Conservation (phyloP, 2,113 vertebrate genomes). For the Abramis brama region DNA sequence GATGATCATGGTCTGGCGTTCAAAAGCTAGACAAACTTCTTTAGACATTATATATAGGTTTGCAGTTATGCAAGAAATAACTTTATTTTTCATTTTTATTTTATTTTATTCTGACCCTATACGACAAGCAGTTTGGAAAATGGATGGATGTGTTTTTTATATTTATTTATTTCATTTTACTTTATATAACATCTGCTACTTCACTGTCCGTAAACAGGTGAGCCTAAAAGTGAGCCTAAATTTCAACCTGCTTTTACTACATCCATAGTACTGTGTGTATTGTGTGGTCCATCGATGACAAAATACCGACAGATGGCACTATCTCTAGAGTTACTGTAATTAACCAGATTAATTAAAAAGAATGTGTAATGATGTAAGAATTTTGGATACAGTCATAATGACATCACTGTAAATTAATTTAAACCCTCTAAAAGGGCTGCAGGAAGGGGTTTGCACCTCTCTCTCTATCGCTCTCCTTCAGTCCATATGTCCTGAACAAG, state of each 20-base stretch:
- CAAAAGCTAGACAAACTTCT: background rate
- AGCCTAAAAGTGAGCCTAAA: background rate
- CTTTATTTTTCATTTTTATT: background rate
- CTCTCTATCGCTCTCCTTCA: slow-evolving; percentile 38
- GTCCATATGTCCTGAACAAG: slow-evolving; percentile 69
- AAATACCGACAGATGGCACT: slow-evolving; percentile 14
- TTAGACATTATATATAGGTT: background rate
- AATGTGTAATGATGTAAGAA: slow-evolving; percentile 28
- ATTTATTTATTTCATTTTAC: background rate
- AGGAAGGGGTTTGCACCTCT: slow-evolving; percentile 54
- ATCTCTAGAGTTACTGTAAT: slow-evolving; percentile 15
- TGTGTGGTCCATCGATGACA: background rate
- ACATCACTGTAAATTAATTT: slow-evolving; percentile 18
- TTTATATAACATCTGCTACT: background rate
- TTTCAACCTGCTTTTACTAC: background rate
- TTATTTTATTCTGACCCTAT: background rate
- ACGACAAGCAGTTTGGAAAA: no score
- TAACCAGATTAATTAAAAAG: background rate
- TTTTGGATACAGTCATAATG: slow-evolving; percentile 9
- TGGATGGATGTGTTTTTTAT: no score
- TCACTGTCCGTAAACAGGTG: background rate
- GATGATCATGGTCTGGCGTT: background rate
- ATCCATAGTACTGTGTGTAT: background rate
- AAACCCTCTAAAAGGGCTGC: slow-evolving; percentile 5
- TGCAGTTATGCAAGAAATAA: background rate